phyloP scores from a whole-genome alignment of 2,797 vertebrate species.

The Artibeus lituratus region DNA sequence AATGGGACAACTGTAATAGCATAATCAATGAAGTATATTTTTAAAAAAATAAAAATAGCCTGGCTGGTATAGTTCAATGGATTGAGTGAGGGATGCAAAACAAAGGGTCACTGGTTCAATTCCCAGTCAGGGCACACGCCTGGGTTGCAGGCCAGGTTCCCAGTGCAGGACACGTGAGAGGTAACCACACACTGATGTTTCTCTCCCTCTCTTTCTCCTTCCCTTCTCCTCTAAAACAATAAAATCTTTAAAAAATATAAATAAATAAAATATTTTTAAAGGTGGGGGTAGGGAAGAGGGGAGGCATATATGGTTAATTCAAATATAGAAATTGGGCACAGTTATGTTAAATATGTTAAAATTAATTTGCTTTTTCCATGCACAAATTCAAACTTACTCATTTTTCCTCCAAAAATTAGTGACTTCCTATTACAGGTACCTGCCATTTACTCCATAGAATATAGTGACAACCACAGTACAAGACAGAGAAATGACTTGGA shows the following conservation, averaged over 20 bases:
- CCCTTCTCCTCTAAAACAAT: too few relatives aligned
- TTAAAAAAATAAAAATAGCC: not conserved
- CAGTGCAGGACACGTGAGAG: too few relatives aligned
- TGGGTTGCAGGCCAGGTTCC: too few relatives aligned
- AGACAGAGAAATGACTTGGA: not conserved
- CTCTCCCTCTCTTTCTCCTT: too few relatives aligned
- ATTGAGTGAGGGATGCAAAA: too few relatives aligned
- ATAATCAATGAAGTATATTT: too few relatives aligned
- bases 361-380: not conserved
- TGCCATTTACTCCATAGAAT: not conserved
- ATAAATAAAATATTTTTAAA: not conserved
- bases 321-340: not conserved
- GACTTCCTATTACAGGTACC: not conserved
- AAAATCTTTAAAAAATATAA: not conserved
- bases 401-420: not conserved
- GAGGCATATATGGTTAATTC: not conserved
- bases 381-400: not conserved
- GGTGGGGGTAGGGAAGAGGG: not conserved
- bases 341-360: not conserved
- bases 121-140: too few relatives aligned
- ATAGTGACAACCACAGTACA: not conserved
- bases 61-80: too few relatives aligned
- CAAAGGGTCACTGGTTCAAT: too few relatives aligned
- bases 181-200: too few relatives aligned
- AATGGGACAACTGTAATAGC: too few relatives aligned